phyloP scores from a whole-genome alignment of 2,797 vertebrate genomes.

The Eulemur coronatus region DNA sequence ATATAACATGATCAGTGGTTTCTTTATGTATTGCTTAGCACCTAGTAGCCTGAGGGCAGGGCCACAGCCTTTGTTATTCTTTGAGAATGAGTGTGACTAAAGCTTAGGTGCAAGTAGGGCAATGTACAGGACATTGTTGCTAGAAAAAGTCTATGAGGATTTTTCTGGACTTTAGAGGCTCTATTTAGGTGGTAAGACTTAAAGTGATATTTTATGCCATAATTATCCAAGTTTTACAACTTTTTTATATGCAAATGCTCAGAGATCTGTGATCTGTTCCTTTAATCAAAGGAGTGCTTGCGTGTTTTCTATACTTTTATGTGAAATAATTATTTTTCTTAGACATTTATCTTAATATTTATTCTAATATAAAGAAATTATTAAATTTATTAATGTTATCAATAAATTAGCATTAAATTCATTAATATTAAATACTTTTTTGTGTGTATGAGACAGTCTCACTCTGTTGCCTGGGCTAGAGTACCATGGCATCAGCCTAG shows the following conservation, averaged over 20 bases:
- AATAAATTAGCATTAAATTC: background rate
- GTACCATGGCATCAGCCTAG: too few species aligned
- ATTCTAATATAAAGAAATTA: background rate
- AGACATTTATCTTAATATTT: conserved; percentile 24
- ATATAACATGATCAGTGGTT: background rate
- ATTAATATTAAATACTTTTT: conserved; percentile 31
- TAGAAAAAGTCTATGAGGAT: background rate
- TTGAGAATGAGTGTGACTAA: background rate
- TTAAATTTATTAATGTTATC: background rate
- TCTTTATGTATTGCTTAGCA: background rate
- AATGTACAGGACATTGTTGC: background rate
- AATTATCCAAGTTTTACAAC: background rate
- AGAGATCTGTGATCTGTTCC: conserved; percentile 27
- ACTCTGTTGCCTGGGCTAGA: too few species aligned
- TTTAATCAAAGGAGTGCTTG: background rate
- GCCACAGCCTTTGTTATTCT: background rate
- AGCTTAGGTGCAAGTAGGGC: background rate
- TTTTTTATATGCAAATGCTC: background rate
- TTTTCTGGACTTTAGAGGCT: background rate
- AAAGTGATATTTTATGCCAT: background rate
- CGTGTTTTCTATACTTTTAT: background rate
- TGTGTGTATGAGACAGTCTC: background rate
- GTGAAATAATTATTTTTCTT: conserved; percentile 28
- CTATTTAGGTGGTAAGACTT: background rate
- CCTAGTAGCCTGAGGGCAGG: background rate